Evolutionary conservation across 2,888 invertebrate genomes (phyloP).

Genomic region (Allygus modestus): DNA sequence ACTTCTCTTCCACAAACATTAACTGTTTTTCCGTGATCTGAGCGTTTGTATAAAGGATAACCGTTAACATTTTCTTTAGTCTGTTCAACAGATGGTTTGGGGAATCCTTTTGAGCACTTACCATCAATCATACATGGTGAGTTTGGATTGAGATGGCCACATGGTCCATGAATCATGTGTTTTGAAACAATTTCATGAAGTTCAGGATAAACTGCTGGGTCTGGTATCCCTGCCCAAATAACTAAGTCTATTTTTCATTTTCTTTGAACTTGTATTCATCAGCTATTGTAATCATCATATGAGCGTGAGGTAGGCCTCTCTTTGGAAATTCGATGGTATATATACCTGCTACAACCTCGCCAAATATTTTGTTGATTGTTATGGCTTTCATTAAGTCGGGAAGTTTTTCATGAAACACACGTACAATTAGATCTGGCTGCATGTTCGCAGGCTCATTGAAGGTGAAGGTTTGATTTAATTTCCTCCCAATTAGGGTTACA

Average conservation of each 20-base stretch:
- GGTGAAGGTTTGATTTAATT: not conserved
- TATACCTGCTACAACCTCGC: not conserved
- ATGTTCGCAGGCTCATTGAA: not conserved
- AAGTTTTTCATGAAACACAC: slow-evolving; percentile 3
- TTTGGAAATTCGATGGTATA: slow-evolving; percentile 60
- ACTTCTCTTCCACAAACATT: not conserved
- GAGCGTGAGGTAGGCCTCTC: slow-evolving; percentile 55
- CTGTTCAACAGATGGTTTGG: not conserved
- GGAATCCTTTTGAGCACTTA: slow-evolving; percentile 41
- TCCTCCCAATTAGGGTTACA: not conserved
- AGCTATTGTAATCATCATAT: slow-evolving; percentile 33
- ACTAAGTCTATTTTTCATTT: not conserved
- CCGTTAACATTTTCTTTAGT: slow-evolving; percentile 32
- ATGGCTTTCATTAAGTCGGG: not conserved
- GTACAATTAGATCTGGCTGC: not conserved
- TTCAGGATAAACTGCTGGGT: not conserved
- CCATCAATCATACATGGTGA: no score
- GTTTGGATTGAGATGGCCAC: no score
- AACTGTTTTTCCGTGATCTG: not conserved
- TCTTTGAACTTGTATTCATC: not conserved
- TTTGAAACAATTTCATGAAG: slow-evolving; percentile 53
- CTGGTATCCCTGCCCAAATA: slow-evolving; percentile 38
- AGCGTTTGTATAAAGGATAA: slow-evolving; percentile 46
- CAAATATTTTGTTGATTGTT: not conserved
- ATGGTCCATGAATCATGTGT: slow-evolving; percentile 63